A percentile compares a stretch with the other conserved stretches of the same genome.
Conservation (phyloP, 2,113 vertebrate species). For the Chaetorhynchus papuensis region DNA sequence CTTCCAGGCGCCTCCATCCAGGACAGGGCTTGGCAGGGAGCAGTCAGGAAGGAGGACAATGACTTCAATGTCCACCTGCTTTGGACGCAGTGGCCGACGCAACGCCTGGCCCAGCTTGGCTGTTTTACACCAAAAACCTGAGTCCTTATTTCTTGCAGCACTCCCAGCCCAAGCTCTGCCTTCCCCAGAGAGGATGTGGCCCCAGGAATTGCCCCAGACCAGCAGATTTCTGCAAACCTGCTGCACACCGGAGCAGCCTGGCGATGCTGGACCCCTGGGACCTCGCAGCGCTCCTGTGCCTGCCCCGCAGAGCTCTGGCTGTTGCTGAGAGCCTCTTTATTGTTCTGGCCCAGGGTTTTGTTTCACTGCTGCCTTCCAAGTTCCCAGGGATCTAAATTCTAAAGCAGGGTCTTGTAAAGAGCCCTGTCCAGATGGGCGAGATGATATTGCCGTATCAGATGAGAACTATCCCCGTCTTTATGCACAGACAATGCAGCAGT, state of each 20-base stretch:
- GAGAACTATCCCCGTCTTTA: constrained; percentile 47
- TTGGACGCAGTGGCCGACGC: fast-evolving
- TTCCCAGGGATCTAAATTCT: constrained; percentile 64
- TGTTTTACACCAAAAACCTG: background rate
- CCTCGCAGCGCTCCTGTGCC: background rate
- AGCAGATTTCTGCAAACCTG: background rate
- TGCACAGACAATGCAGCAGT: constrained; percentile 33
- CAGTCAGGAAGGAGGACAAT: background rate
- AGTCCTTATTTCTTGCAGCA: background rate
- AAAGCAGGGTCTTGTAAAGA: constrained; percentile 44
- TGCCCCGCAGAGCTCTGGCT: background rate
- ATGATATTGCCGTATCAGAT: constrained; percentile 33
- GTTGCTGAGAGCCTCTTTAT: background rate
- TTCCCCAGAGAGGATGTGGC: background rate
- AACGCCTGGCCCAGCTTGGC: background rate
- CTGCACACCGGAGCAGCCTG: background rate
- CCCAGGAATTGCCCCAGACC: background rate
- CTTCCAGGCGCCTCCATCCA: background rate
- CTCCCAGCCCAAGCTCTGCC: background rate
- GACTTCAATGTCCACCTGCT: background rate
- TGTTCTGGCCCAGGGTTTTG: constrained; percentile 15
- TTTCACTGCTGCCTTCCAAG: constrained; percentile 59
- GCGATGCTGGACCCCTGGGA: background rate
- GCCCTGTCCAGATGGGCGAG: constrained; percentile 45
- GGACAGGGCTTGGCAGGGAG: background rate